Evolutionary conservation across 2,797 vertebrate species (phyloP), one percentile per base, ranked within the genome.

Genomic region (Sebastes taczanowskii): DNA sequence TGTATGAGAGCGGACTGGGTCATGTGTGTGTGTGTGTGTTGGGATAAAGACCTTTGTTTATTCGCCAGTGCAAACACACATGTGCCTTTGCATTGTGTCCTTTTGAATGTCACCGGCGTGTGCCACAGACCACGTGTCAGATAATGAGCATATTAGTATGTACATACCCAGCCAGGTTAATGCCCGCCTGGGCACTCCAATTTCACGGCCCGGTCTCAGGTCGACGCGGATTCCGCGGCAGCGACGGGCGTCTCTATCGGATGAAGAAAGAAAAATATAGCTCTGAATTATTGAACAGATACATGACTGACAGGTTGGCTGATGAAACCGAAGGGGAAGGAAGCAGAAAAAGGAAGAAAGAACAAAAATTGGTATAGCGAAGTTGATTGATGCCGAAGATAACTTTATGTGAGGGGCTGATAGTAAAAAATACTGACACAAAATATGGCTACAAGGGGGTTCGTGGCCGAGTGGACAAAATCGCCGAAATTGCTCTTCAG

Each of bases 61-160:
- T 49, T 49, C 16, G 25, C 56, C 61, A 23, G 27, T 46, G 61
- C 61, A 86, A 82, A 86, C 23, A 73, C 23, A 73, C 53, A 42
- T 38, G 11, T 32, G 78, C 76, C 85, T 91, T 82, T 78, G 69
- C 66, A 62, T 74, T 71, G 80, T 81, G 85, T 82, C 86, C 88
- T 88, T 75, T 66, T 86, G 79, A 86, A 88, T 88, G 89, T 91
- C 91, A 85, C 64, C 4, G 20, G 7, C 16, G 64, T 58, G 68
- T 70, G 77, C 83, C 82, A 38, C 65, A 63, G 67, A 81, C 65
- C 72, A 65, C 67, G 72, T 85, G 87, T 60, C 55, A 65, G 81
- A 86, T 93, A 94, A 94, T 91, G 83, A 94, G 82, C 68, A 65
- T 91, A 93, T 93, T 94, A 94, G 94, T 93, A 92, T 92, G 89